Conservation (phyloP, 92 coral and sea anemone genomes). For the Blastomussa wellsi region DNA sequence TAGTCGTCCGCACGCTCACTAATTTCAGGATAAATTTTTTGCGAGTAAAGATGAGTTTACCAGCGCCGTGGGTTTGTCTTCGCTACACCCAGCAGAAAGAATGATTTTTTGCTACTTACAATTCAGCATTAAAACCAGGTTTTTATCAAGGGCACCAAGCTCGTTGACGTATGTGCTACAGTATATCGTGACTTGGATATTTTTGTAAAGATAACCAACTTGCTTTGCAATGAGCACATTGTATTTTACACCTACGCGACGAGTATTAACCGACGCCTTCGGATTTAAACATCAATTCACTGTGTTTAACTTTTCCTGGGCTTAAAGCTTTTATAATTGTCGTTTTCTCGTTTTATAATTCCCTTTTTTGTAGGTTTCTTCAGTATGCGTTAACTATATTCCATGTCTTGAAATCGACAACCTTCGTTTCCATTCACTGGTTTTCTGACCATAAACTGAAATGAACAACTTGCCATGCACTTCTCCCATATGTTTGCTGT, state of each 20-base stretch:
- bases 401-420: neutral
- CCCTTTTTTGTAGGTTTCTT: neutral
- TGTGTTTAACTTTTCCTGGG: neutral
- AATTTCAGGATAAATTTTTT: too few relatives aligned
- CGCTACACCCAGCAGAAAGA: neutral
- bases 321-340: too few relatives aligned
- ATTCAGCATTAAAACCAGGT: neutral
- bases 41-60: neutral
- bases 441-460: neutral
- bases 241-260: neutral
- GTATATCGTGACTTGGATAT: conserved; percentile 1
- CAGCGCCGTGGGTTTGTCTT: neutral
- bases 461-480: neutral
- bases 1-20: neutral
- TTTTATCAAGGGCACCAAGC: neutral
- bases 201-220: neutral
- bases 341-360: too few relatives aligned
- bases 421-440: neutral
- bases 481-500: neutral
- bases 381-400: neutral
- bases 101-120: neutral
- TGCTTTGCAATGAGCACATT: neutral
- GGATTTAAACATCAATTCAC: neutral
- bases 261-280: neutral
- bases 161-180: neutral